Conservation (phyloP, 1,140 invertebrate species). For the Bombus affinis region DNA sequence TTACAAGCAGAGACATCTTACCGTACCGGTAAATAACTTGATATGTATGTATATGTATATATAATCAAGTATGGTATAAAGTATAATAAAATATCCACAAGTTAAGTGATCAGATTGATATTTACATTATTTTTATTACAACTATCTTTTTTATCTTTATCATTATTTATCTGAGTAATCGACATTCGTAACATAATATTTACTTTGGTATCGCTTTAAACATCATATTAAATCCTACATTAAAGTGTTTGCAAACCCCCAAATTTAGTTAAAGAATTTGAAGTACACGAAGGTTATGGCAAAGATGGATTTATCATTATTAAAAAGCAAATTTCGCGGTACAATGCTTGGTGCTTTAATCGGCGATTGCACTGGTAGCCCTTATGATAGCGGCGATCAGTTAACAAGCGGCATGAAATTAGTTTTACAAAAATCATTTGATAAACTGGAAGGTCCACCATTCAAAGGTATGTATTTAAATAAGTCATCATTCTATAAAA, state of each 20-base stretch:
- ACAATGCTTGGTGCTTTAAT: slow-evolving; percentile 86
- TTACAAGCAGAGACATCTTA: slow-evolving; percentile 22
- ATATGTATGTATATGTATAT: background rate
- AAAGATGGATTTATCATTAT: slow-evolving; percentile 77
- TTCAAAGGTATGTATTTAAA: slow-evolving; percentile 83
- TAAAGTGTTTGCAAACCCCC: background rate
- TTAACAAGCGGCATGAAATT: slow-evolving; percentile 80
- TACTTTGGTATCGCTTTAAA: background rate
- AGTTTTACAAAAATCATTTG: slow-evolving; percentile 84
- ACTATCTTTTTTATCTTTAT: background rate
- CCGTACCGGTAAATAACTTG: background rate
- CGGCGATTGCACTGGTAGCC: slow-evolving; percentile 89
- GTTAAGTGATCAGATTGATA: background rate
- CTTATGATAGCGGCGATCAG: slow-evolving; percentile 86
- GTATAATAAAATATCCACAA: background rate
- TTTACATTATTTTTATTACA: background rate
- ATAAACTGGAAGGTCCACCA: slow-evolving; percentile 84
- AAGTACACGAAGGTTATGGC: slow-evolving; percentile 27
- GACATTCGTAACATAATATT: background rate
- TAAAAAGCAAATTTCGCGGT: slow-evolving; percentile 86
- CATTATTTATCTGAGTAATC: background rate
- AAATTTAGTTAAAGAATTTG: background rate
- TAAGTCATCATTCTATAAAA: background rate
- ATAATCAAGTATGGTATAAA: background rate
- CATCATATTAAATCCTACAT: background rate